Evolutionary conservation across 2,888 invertebrate species (phyloP).

Genomic region (Busseola fusca): DNA sequence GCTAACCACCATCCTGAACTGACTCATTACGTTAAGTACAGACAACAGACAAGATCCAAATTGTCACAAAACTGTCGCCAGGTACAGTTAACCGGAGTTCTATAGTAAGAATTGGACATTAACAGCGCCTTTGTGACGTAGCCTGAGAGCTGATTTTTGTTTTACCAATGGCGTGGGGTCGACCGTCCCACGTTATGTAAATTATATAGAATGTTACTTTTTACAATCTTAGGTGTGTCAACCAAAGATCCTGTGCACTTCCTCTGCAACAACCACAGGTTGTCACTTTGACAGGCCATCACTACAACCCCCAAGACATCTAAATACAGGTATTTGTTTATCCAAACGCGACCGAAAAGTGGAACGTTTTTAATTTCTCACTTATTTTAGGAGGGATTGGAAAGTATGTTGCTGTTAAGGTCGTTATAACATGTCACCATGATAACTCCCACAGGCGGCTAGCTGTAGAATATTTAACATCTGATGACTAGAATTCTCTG

Average conservation of each 20-base stretch:
- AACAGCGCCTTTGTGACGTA: not conserved
- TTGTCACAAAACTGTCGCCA: conserved; percentile 12
- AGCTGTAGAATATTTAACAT: not conserved
- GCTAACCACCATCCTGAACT: conserved; percentile 18
- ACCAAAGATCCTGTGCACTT: not conserved
- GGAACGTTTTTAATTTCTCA: conserved; percentile 20
- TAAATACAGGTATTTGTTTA: conserved; percentile 14
- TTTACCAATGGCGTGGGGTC: not conserved
- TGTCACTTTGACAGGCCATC: conserved; percentile 26
- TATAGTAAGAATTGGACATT: not conserved
- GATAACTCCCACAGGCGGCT: not conserved
- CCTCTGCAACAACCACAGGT: conserved; percentile 7
- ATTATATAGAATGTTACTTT: not conserved
- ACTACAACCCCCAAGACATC: conserved; percentile 13
- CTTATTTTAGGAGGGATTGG: not conserved
- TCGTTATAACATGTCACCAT: conserved; percentile 1
- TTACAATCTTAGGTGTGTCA: not conserved
- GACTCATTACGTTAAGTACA: conserved; percentile 26
- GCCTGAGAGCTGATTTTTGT: not conserved
- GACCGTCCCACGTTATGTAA: conserved; percentile 1
- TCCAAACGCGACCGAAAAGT: not conserved
- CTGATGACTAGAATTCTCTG: not conserved
- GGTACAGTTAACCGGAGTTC: not conserved
- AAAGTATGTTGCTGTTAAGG: not conserved
- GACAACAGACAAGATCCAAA: conserved; percentile 4